Percentiles rank a stretch among this genome's conserved stretches.
phyloP scores from a whole-genome alignment of 2,113 vertebrate species.

The Gnathochromis pfefferi region DNA sequence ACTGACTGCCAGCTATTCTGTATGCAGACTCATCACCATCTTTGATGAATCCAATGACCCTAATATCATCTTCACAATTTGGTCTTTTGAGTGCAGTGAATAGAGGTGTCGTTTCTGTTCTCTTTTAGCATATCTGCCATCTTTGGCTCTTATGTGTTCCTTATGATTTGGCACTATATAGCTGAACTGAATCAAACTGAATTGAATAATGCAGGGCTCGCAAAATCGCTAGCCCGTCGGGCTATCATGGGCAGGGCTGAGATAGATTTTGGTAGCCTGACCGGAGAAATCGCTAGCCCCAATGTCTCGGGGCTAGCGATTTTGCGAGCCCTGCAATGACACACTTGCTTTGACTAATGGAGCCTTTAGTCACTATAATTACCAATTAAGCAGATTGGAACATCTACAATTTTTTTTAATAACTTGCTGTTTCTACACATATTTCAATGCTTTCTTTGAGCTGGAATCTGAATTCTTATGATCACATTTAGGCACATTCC shows the following conservation, averaged over 20 bases:
- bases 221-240: neutral
- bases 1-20: neutral
- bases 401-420: neutral
- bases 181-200: neutral
- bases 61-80: neutral
- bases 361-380: neutral
- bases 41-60: neutral
- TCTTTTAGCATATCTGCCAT: neutral
- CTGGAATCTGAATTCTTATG: neutral
- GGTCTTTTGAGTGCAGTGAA: neutral
- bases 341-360: neutral
- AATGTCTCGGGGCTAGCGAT: neutral
- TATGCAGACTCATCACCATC: neutral
- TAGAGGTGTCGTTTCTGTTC: neutral
- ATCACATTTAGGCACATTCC: neutral
- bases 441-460: neutral
- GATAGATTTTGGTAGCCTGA: neutral
- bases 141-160: neutral
- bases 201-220: neutral
- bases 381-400: neutral
- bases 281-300: neutral
- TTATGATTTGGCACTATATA: neutral
- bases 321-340: neutral
- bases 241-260: neutral
- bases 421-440: neutral